Evolutionary conservation across 2,113 vertebrate genomes (phyloP), one percentile per base, ranked within the genome.

Genomic region (Tychaedon coryphoeus): DNA sequence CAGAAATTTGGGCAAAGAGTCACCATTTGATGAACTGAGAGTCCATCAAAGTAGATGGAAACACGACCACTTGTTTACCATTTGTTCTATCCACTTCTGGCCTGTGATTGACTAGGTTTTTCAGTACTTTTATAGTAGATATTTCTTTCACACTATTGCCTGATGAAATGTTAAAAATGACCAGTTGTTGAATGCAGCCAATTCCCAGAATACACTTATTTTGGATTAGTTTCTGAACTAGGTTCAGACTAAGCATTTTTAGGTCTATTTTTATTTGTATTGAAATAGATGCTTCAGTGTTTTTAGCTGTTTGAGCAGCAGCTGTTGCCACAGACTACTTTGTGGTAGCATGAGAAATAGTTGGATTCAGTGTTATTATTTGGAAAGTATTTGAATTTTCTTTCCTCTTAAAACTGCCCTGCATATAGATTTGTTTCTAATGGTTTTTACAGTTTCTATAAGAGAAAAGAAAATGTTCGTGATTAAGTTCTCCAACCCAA

Each of bases 231-330:
- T 90, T 93, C 76, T 94, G 90, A 93, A 88, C 82, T 93, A 83
- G 75, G 78, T 80, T 95, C 85, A 88, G 69, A 93, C 66, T 87
- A 94, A 91, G 86, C 84, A 90, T 62, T 95, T 96, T 95, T 79
- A 91, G 43, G 29, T 89, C 90, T 95, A 97, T 95, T 96, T 96
- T 92, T 93, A 80, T 84, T 92, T 90, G 51, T 64, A n/a, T 90
- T 92, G 48, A 95, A 96, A 95, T 93, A 91, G 72, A 95, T 81
- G 81, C 42, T 95, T 94, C 85, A 92, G 58, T 92, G 83, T 40
- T 79, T 92, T 57, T 81, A 95, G 89, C 85, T 86, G 33, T 76
- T 88, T 56, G 75, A 93, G 71, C 38, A 88, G 72, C 90, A 96
- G 95, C 91, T 96, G 90, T 77, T 95, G 50, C 76, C 56, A 79